Conservation (phyloP, 2,797 vertebrate species). For the Crocodylus rhombifer region DNA sequence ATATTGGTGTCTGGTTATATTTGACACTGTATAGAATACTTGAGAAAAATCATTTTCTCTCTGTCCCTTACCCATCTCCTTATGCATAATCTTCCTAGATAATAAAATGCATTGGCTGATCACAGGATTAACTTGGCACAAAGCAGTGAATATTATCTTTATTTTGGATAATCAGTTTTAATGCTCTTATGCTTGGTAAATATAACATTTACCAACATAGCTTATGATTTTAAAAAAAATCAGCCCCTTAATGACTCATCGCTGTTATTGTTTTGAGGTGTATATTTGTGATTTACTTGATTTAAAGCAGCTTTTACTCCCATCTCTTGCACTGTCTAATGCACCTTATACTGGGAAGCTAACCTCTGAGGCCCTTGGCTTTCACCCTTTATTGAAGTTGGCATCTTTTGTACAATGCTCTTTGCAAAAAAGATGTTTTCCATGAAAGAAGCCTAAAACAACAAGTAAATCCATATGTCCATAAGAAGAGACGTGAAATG, state of each 20-base stretch:
- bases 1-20: neutral
- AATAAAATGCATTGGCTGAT: neutral
- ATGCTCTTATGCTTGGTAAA: neutral
- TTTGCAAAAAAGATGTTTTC: neutral
- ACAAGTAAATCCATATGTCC: neutral
- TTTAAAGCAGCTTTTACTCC: neutral
- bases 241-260: neutral
- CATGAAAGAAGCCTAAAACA: neutral
- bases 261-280: neutral
- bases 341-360: neutral
- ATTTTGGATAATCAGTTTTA: neutral
- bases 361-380: neutral
- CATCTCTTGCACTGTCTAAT: neutral
- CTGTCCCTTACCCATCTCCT: neutral
- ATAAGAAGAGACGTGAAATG: neutral
- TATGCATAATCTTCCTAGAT: neutral
- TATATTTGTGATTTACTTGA: neutral
- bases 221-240: neutral
- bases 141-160: neutral
- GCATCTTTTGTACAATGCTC: neutral
- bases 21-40: neutral
- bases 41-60: neutral
- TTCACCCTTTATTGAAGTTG: constrained; percentile 16
- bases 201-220: fast-evolving
- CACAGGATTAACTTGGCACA: neutral